Percentiles rank a stretch among this genome's conserved stretches.
These are phyloP conservation scores for Nomada fucata DNA, from an alignment of 2,888 invertebrate species.

Conservation along the genomic window DNA sequence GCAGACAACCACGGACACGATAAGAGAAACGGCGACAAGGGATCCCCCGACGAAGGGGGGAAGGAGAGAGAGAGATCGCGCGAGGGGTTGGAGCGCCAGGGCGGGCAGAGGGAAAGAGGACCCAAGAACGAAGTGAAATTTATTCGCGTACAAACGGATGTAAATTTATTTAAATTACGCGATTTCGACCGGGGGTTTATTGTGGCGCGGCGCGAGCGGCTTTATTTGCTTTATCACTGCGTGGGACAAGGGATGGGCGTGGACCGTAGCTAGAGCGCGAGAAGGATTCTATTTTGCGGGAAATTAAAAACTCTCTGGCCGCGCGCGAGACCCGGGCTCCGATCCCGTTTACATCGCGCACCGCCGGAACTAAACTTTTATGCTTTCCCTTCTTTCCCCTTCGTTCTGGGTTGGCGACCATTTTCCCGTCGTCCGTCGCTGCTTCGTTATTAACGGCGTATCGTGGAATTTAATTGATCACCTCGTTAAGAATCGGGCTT, in stretches of 20 bases:
- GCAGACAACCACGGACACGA: conserved; percentile 46
- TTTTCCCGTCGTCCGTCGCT: background rate
- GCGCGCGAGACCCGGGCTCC: conserved; percentile 43
- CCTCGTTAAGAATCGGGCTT: conserved; percentile 10
- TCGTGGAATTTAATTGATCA: conserved; percentile 32
- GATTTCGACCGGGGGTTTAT: conserved; percentile 82
- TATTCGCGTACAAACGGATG: conserved; percentile 82
- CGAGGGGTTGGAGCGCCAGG: background rate
- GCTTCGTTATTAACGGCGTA: conserved; percentile 13
- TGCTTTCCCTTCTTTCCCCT: background rate
- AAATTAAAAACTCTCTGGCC: conserved; percentile 79
- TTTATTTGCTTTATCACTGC: conserved; percentile 83
- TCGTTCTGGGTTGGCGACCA: background rate
- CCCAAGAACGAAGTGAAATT: conserved; percentile 80
- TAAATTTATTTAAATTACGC: conserved; percentile 83
- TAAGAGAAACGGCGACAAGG: conserved; percentile 37
- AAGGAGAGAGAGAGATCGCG: conserved; percentile 15
- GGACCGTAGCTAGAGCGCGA: conserved; percentile 73
- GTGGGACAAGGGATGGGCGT: conserved; percentile 82
- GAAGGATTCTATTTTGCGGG: conserved; percentile 80
- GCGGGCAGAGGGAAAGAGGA: conserved; percentile 47
- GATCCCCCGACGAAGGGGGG: background rate
- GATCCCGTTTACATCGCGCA: conserved; percentile 58
- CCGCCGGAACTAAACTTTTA: conserved; percentile 41
- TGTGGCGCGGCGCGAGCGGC: conserved; percentile 79